Evolutionary conservation across 2,888 invertebrate species (phyloP), one percentile per base, ranked within the genome.

Genomic region (Petrolisthes cinctipes): DNA sequence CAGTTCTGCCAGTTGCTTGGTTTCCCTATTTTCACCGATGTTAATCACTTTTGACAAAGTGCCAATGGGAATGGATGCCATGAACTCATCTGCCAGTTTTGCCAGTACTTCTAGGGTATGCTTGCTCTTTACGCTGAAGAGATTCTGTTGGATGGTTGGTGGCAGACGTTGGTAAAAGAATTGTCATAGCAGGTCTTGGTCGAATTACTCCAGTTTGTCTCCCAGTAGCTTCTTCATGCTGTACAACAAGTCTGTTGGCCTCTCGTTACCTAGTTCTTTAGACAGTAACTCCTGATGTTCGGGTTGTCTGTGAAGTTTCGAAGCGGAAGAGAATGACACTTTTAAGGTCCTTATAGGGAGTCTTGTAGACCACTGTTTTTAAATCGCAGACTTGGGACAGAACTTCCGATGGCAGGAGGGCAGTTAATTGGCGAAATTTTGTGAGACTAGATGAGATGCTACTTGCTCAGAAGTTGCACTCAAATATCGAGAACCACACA

Each of bases 71-170:
- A 37, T 37, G 37, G 37, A 37, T 37, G 37, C 5, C 61, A 81
- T 81, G 23, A 81, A 81, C 37, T 81, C 61, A 20, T 57, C 57
- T 5, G 61, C 81, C 54, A 81, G n/a, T 56, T 81, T 81, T n/a
- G 81, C 1, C 54, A 61, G 81, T 20, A 56, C 57, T 7, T 81
- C 81, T 5, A 81, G 4, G 57, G 61, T 61, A 5, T 57, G 57
- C 9, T 56, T 81, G 57, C 37, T 20, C 51, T 81, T 81, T 0
- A 81, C 81, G 17, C 23, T 61, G 23, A 81, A 81, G 23, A 81
- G 61, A 37, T 53, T 57, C 20, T 14, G 54, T 56, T 81, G 81
- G n/a, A 61, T 81, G 20, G 17, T 17, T 4, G 57, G 5, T 6
- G 23, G 81, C 5, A 81, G 61, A 1, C 61, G 81, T 37, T 81